Conservation (phyloP, 2,888 invertebrate genomes). For the Cancer borealis region DNA sequence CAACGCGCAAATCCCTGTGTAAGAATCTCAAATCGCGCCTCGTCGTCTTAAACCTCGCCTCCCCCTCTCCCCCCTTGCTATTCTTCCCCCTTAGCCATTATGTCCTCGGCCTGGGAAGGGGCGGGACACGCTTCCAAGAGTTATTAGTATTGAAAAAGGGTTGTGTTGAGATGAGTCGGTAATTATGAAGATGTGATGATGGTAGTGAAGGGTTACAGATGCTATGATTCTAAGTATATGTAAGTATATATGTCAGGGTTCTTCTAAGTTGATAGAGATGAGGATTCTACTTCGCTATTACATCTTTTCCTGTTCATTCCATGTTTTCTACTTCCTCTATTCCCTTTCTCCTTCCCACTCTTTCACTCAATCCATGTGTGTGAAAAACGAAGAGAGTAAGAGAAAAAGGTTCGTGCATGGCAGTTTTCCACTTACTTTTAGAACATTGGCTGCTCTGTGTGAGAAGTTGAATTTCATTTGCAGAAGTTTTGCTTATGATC, state of each 20-base stretch:
- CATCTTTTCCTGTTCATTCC: too few species aligned
- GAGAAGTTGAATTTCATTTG: slow-evolving; percentile 4
- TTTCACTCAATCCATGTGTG: not conserved
- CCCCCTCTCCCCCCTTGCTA: not conserved
- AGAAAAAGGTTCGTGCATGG: not conserved
- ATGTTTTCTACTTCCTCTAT: not conserved
- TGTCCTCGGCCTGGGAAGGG: not conserved
- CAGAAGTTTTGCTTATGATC: not conserved
- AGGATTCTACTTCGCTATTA: too few species aligned
- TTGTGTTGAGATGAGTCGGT: not conserved
- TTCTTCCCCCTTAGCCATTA: not conserved
- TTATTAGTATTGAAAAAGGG: slow-evolving; percentile 20
- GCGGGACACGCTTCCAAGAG: not conserved
- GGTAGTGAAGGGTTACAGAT: not conserved
- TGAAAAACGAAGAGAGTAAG: not conserved
- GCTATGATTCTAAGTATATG: not conserved
- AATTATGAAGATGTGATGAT: slow-evolving; percentile 10
- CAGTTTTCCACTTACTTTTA: not conserved
- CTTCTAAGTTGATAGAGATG: too few species aligned
- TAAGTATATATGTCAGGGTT: too few species aligned
- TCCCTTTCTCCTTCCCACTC: not conserved
- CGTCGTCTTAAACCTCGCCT: not conserved
- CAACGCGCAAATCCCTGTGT: not conserved
- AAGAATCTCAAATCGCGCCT: not conserved
- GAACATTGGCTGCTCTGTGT: not conserved